A percentile compares a stretch with the other conserved stretches of the same genome.
Conservation (phyloP, 2,888 invertebrate species). For the Myopa testacea region DNA sequence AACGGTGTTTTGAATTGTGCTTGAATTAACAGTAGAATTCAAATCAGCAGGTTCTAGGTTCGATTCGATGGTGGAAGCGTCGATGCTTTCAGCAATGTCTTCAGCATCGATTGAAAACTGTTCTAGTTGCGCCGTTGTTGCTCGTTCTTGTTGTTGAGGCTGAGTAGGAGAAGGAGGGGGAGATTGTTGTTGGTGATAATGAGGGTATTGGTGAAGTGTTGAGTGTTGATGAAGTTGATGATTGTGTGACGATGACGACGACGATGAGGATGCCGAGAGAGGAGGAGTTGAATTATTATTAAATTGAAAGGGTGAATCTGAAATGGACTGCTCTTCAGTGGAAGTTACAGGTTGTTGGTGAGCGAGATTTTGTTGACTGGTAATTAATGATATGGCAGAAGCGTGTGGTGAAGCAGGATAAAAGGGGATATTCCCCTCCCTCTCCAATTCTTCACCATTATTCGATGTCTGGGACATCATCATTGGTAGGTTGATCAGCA, state of each 20-base stretch:
- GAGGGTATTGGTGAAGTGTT: slow-evolving; percentile 46
- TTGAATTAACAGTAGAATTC: slow-evolving; percentile 42
- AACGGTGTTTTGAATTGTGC: slow-evolving; percentile 31
- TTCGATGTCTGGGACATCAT: slow-evolving; percentile 50
- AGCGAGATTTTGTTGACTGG: slow-evolving; percentile 29
- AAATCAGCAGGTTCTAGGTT: slow-evolving; percentile 42
- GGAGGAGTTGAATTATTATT: slow-evolving; percentile 47
- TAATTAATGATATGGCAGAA: slow-evolving; percentile 30
- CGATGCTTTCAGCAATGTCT: slow-evolving; percentile 52
- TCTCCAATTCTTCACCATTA: slow-evolving; percentile 45
- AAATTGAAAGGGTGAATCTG: slow-evolving; percentile 49
- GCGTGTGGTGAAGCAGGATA: slow-evolving; percentile 34
- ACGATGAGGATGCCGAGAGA: slow-evolving; percentile 48
- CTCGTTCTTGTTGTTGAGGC: slow-evolving; percentile 44
- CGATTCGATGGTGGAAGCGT: slow-evolving; percentile 50
- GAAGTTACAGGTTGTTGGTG: slow-evolving; percentile 16
- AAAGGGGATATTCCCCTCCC: slow-evolving; percentile 30
- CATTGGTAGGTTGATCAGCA: slow-evolving; percentile 52
- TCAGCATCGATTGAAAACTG: slow-evolving; percentile 44
- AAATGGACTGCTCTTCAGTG: slow-evolving; percentile 32
- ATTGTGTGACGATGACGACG: slow-evolving; percentile 47
- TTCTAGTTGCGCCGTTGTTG: slow-evolving; percentile 37
- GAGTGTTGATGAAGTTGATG: slow-evolving; percentile 47
- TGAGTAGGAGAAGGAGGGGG: slow-evolving; percentile 54
- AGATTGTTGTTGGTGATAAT: slow-evolving; percentile 51